Conservation (phyloP, 2,113 vertebrate genomes). For the Campylomormyrus tamandua region DNA sequence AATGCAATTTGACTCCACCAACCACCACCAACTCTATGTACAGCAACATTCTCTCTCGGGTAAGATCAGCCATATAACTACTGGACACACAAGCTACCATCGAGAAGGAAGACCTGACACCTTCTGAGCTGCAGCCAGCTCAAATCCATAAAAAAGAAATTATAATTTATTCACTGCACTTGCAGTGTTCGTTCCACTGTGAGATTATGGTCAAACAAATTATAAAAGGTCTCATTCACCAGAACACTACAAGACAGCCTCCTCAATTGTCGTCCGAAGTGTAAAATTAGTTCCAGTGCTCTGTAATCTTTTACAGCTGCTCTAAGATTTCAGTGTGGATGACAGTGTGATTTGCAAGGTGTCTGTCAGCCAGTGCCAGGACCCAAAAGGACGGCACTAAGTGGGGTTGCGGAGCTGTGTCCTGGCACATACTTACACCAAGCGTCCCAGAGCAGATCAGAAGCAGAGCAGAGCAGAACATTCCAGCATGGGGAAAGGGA, state of each 20-base stretch:
- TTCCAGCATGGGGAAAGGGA: background rate
- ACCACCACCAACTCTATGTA: background rate
- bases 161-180: background rate
- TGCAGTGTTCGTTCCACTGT: background rate
- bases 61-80: background rate
- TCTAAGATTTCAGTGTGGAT: conserved; percentile 8
- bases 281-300: conserved; percentile 17
- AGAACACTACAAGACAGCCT: background rate
- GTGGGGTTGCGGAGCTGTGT: background rate
- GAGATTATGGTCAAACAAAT: conserved; percentile 23
- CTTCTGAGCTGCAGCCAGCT: background rate
- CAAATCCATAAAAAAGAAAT: background rate
- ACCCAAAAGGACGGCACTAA: background rate
- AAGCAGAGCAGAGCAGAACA: background rate
- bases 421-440: background rate
- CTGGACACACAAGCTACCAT: background rate
- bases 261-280: background rate
- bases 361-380: background rate
- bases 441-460: background rate
- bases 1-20: background rate
- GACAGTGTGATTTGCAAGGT: conserved; percentile 8
- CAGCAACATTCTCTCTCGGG: background rate
- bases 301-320: conserved; percentile 13
- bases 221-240: conserved; percentile 3
- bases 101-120: background rate